These are phyloP conservation scores for Hybognathus amarus DNA, from an alignment of 2,797 vertebrate species.

Conservation along the genomic window DNA sequence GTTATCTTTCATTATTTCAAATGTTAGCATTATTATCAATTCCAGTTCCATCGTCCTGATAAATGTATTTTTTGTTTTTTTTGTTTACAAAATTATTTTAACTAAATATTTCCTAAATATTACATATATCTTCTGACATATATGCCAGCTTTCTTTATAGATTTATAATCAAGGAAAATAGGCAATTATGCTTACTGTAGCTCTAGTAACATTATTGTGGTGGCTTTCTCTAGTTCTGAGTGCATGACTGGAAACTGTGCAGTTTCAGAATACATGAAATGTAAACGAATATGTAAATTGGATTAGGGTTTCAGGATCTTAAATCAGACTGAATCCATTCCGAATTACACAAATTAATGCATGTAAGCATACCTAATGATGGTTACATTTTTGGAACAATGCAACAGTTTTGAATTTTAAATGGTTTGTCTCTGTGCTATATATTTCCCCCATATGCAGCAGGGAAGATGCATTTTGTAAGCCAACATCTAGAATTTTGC, in stretches of 20 bases:
- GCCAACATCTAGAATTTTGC: not conserved
- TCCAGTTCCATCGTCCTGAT: too few species aligned
- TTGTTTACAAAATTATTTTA: too few species aligned
- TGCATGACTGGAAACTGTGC: not conserved
- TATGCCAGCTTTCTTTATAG: not conserved
- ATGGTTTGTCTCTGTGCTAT: not conserved
- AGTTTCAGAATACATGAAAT: not conserved
- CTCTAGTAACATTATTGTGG: not conserved
- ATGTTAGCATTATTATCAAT: too few species aligned
- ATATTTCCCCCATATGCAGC: not conserved
- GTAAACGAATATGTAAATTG: not conserved
- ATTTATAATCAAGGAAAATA: not conserved
- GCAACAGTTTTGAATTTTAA: not conserved
- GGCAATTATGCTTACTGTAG: not conserved
- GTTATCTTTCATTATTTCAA: slow-evolving; percentile 47
- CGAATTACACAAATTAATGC: not conserved
- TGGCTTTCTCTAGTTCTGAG: not conserved
- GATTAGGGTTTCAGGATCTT: not conserved
- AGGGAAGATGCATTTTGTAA: not conserved
- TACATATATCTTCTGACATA: too few species aligned
- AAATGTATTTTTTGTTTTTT: too few species aligned
- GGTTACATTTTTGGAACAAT: not conserved
- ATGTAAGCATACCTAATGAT: not conserved
- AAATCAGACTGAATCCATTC: not conserved
- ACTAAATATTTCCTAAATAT: too few species aligned